A percentile compares a stretch with the other conserved stretches of the same genome.
Evolutionary conservation across 2,888 invertebrate genomes (phyloP).

Genomic region (Leptinotarsa tumamoca): DNA sequence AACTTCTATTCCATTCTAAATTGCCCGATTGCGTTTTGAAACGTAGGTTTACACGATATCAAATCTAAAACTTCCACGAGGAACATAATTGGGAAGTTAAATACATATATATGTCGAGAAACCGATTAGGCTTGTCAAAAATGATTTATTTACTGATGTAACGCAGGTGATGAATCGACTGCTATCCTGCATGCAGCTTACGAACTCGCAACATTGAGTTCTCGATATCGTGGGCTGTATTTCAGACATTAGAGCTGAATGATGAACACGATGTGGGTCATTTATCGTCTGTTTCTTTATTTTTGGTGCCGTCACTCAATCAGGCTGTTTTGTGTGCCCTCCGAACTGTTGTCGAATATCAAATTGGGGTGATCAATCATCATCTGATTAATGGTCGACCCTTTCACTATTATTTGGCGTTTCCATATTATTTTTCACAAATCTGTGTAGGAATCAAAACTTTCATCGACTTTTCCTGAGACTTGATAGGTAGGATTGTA

Average conservation of each 20-base stretch:
- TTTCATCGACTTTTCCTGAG: too few species aligned
- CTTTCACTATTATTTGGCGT: too few species aligned
- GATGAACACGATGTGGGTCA: not conserved
- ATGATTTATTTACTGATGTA: constrained; percentile 27
- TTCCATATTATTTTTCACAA: too few species aligned
- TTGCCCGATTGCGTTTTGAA: constrained; percentile 1
- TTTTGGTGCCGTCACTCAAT: not conserved
- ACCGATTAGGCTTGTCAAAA: constrained; percentile 17
- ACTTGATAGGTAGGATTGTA: too few species aligned
- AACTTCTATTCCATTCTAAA: not conserved
- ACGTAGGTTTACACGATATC: not conserved
- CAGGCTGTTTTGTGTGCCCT: not conserved
- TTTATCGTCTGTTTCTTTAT: too few species aligned
- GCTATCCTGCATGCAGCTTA: not conserved
- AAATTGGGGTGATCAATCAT: too few species aligned
- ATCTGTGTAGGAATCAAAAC: too few species aligned
- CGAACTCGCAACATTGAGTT: not conserved
- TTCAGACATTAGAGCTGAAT: not conserved
- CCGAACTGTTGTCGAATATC: too few species aligned
- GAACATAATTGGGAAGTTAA: constrained; percentile 16
- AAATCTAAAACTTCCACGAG: not conserved
- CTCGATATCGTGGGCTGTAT: not conserved
- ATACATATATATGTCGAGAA: constrained; percentile 29
- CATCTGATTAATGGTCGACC: too few species aligned
- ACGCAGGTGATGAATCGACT: constrained; percentile 29